phyloP scores from a whole-genome alignment of 2,888 invertebrate species.

The Cheilosia vulpina region DNA sequence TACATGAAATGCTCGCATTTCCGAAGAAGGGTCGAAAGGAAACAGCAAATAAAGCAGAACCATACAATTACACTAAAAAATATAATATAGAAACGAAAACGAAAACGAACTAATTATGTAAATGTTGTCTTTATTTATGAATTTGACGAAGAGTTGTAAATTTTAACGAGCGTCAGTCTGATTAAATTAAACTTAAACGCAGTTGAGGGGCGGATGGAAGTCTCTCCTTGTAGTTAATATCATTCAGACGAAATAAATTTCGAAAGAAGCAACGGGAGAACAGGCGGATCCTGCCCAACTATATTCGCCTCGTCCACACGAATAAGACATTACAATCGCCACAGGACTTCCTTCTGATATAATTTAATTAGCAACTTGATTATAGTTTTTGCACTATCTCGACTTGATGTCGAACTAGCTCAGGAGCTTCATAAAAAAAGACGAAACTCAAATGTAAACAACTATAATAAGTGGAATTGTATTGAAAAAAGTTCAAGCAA shows the following conservation, averaged over 20 bases:
- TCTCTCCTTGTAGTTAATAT: constrained; percentile 35
- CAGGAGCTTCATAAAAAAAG: too few species aligned
- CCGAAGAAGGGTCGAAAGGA: constrained; percentile 35
- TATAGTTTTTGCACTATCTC: too few species aligned
- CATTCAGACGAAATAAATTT: constrained; percentile 29
- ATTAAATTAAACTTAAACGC: constrained; percentile 53
- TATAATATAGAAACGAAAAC: constrained; percentile 38
- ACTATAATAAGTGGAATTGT: too few species aligned
- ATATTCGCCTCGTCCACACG: constrained; percentile 43
- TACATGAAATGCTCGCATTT: constrained; percentile 68
- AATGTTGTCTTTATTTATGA: constrained; percentile 75
- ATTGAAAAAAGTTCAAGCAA: too few species aligned
- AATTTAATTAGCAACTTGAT: constrained; percentile 35
- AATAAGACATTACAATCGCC: constrained; percentile 56
- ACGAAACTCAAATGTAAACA: too few species aligned
- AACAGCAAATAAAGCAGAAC: constrained; percentile 9
- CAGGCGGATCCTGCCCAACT: not conserved
- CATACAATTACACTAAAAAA: constrained; percentile 1
- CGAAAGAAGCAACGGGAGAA: not conserved
- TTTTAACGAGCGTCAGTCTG: constrained; percentile 71
- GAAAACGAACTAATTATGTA: constrained; percentile 70
- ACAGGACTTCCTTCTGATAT: constrained; percentile 35
- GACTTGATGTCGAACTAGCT: too few species aligned
- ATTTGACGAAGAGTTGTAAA: constrained; percentile 74
- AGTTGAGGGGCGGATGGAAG: not conserved